These are phyloP conservation scores for Nibea coibor DNA, from an alignment of 2,113 vertebrate species.

Conservation along the genomic window DNA sequence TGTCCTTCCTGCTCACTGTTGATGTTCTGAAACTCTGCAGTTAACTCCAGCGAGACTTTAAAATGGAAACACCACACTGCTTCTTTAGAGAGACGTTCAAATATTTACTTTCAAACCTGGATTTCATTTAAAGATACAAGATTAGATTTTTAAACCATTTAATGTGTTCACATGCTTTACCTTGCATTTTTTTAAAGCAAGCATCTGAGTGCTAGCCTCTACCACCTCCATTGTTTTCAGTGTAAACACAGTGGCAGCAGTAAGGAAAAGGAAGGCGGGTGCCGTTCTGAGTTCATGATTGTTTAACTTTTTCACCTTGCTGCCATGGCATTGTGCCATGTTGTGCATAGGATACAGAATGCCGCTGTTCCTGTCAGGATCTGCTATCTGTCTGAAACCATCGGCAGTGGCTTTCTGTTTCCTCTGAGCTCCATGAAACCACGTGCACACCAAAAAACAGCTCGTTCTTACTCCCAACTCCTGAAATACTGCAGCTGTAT, in stretches of 20 bases:
- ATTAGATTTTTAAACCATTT: neutral
- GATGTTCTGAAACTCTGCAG: neutral
- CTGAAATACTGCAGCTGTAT: no score
- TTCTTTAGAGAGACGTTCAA: neutral
- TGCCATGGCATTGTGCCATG: neutral
- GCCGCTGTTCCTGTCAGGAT: neutral
- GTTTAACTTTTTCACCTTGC: neutral
- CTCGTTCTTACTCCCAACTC: no score
- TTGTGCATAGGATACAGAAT: neutral
- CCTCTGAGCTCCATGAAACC: neutral
- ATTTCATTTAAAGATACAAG: neutral
- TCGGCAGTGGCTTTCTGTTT: neutral
- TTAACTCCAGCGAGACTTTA: neutral
- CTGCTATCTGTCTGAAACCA: neutral
- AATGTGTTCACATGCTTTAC: neutral
- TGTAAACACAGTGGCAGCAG: neutral
- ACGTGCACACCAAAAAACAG: neutral
- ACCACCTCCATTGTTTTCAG: neutral
- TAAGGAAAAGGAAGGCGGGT: neutral
- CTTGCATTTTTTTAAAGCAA: neutral
- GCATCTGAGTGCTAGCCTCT: no score
- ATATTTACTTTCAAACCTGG: neutral
- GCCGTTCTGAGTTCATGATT: neutral
- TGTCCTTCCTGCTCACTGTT: neutral
- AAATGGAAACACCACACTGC: neutral